phyloP scores from a whole-genome alignment of 2,888 invertebrate genomes.

The Tiphia femorata region DNA sequence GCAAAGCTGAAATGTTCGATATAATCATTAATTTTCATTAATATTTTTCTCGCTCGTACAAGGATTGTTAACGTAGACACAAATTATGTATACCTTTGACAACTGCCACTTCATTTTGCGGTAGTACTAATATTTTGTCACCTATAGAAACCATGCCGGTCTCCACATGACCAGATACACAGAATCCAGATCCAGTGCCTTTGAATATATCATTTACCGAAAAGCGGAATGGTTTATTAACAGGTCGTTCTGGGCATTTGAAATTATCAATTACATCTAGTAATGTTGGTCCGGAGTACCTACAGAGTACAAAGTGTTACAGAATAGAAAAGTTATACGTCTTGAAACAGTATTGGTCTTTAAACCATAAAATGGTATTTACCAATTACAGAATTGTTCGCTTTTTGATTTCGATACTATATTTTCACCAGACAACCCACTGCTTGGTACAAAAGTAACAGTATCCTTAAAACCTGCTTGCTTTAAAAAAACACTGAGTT shows the following conservation, averaged over 20 bases:
- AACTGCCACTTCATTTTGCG: conserved; percentile 84
- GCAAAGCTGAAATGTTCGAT: conserved; percentile 67
- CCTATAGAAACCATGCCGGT: conserved; percentile 89
- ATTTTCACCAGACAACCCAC: conserved; percentile 97
- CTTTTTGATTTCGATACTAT: conserved; percentile 79
- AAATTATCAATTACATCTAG: conserved; percentile 90
- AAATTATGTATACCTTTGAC: conserved; percentile 76
- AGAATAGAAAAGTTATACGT: background rate
- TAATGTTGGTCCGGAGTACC: conserved; percentile 89
- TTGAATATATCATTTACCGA: conserved; percentile 97
- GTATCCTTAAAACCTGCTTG: conserved; percentile 94
- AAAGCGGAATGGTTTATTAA: conserved; percentile 90
- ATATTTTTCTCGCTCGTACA: too few species aligned
- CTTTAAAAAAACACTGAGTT: conserved; percentile 85
- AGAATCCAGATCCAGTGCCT: conserved; percentile 90
- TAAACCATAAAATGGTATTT: conserved; percentile 18
- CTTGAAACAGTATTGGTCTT: too few species aligned
- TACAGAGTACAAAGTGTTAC: conserved; percentile 20
- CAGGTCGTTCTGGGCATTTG: conserved; percentile 86
- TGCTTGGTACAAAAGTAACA: conserved; percentile 93
- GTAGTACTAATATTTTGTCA: conserved; percentile 89
- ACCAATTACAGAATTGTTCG: conserved; percentile 76
- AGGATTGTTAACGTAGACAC: background rate
- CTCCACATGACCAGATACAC: conserved; percentile 92
- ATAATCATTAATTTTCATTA: background rate